These are phyloP conservation scores for Odontesthes bonariensis DNA, from an alignment of 2,113 vertebrate species.

Conservation along the genomic window DNA sequence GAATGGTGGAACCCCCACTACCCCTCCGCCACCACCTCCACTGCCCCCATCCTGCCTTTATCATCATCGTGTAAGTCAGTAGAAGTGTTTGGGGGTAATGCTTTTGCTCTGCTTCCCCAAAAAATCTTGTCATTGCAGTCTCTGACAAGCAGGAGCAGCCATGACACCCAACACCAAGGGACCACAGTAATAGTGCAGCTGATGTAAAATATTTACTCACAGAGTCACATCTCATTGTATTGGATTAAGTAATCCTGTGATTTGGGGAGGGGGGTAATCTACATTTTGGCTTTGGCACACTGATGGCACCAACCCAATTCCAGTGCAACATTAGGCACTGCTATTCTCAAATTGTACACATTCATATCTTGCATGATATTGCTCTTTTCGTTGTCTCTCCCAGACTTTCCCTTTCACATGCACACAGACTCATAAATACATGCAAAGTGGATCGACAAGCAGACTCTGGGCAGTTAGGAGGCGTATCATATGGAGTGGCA, in stretches of 20 bases:
- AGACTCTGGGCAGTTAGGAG: slow-evolving; percentile 47
- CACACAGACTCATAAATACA: slow-evolving; percentile 50
- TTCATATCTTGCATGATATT: slow-evolving; percentile 2
- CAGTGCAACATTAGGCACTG: background rate
- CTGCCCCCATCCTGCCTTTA: slow-evolving; percentile 3
- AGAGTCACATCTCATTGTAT: slow-evolving; percentile 4
- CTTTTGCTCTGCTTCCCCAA: background rate
- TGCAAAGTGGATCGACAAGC: slow-evolving; percentile 59
- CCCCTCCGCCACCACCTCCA: background rate
- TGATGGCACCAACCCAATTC: slow-evolving; percentile 14
- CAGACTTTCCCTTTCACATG: slow-evolving; percentile 22
- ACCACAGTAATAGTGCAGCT: background rate
- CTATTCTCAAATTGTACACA: slow-evolving; percentile 5
- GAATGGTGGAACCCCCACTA: slow-evolving; percentile 20
- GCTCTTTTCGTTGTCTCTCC: slow-evolving; percentile 4
- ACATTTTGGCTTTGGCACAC: slow-evolving; percentile 5
- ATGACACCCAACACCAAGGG: slow-evolving; percentile 39
- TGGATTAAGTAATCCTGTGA: slow-evolving; percentile 17
- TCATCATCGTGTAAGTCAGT: slow-evolving; percentile 14
- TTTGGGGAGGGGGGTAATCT: slow-evolving; percentile 15
- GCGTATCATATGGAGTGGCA: slow-evolving; percentile 73
- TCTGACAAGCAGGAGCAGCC: slow-evolving; percentile 19
- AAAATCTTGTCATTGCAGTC: background rate
- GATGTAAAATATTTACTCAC: background rate
- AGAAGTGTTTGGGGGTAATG: slow-evolving; percentile 16